Evolutionary conservation across 2,888 invertebrate species (phyloP).

Genomic region (Hypsopygia costalis): DNA sequence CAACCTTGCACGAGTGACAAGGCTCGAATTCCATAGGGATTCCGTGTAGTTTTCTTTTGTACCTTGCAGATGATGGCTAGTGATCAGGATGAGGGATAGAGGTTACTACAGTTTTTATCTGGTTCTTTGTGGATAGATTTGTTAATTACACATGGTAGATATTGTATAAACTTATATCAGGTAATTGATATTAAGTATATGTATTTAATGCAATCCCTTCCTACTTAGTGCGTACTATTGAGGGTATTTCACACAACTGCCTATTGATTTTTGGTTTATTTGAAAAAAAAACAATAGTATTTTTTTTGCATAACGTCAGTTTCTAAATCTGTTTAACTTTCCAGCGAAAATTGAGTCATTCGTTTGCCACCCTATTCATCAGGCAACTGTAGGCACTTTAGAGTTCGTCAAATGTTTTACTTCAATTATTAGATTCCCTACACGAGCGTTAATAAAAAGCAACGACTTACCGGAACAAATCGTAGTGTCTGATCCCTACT

Average conservation of each 20-base stretch:
- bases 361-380: background rate
- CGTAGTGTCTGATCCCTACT: slow-evolving; percentile 46
- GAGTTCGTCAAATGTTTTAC: slow-evolving; percentile 20
- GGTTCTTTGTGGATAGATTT: too few relatives aligned
- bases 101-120: background rate
- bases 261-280: too few relatives aligned
- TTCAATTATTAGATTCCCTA: slow-evolving; percentile 42
- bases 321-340: background rate
- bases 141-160: too few relatives aligned
- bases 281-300: too few relatives aligned
- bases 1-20: slow-evolving; percentile 31
- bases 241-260: too few relatives aligned
- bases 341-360: slow-evolving; percentile 6
- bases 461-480: slow-evolving; percentile 64
- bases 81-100: background rate
- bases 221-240: too few relatives aligned
- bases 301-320: too few relatives aligned
- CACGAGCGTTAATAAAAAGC: slow-evolving; percentile 56
- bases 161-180: too few relatives aligned
- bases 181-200: too few relatives aligned
- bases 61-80: slow-evolving; percentile 7
- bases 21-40: slow-evolving; percentile 36
- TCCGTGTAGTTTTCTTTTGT: slow-evolving; percentile 31
- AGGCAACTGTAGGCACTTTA: background rate
- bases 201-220: too few relatives aligned